Evolutionary conservation across 2,113 vertebrate genomes (phyloP), one percentile per base, ranked within the genome.

Genomic region (Toxotes chatareus): DNA sequence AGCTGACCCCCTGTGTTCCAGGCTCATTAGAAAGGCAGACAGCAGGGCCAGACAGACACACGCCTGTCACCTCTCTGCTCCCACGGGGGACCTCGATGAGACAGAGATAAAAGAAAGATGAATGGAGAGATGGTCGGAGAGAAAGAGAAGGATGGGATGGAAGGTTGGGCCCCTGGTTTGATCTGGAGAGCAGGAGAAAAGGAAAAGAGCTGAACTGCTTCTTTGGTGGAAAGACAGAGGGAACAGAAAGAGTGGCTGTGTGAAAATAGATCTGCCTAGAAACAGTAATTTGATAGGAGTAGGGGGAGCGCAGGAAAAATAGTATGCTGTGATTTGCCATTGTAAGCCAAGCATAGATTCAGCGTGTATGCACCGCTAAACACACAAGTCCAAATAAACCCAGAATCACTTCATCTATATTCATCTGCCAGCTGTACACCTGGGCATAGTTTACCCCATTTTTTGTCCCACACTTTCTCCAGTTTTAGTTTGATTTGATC

Each of bases 21-120:
- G 84, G 83, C 95, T 96, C 96, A 97, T 96, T 97, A 96, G 94
- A 94, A 93, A 94, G 56, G 92, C 94, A 93, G 90, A 94, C 96
- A 90, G 95, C 92, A 84, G 76, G 90, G 94, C 94, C 88, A 90
- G 44, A 76, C 88, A 84, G 87, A 90, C 88, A 80, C 74, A 84
- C 38, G 73, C 77, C 84, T 83, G 89, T 91, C 90, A 91, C 89
- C 86, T 81, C 80, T 51, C 51, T n/a, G 80, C 85, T 89, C 91
- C 90, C 90, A 88, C 53, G 6, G 38, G 86, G 84, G 85, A 88
- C 79, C 90, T 80, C 14, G 47, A 81, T 77, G 75, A 88, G 84
- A 90, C 74, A n/a, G 42, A 70, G 84, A 92, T 87, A 73, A 90
- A 88, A 88, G 83, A 72, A 57, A 88, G 84, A 88, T 81, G 86